Conservation (phyloP, 2,888 invertebrate species). For the Nephrotoma appendiculata region DNA sequence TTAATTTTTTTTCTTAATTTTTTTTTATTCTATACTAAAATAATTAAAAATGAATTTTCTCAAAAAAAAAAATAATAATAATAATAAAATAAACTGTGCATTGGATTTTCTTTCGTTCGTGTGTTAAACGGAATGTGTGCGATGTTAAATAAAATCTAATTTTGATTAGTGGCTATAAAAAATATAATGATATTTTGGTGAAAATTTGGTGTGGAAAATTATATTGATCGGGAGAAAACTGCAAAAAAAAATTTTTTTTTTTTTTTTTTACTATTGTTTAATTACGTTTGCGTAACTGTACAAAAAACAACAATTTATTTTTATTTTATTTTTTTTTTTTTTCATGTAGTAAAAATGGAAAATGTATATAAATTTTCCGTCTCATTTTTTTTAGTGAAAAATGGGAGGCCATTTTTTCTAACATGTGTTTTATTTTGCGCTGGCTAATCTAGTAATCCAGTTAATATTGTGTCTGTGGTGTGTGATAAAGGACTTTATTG, state of each 20-base stretch:
- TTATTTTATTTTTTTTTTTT: background rate
- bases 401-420: background rate
- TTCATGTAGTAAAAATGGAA: background rate
- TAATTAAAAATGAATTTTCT: background rate
- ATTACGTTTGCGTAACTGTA: background rate
- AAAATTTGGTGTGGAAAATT: background rate
- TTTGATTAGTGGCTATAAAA: background rate
- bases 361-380: background rate
- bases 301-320: background rate
- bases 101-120: background rate
- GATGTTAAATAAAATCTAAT: background rate
- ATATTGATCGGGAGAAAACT: background rate
- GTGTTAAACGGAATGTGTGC: background rate
- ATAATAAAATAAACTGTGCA: background rate
- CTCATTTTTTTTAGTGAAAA: background rate
- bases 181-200: background rate
- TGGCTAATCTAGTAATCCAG: background rate
- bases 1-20: background rate
- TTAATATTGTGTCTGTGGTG: background rate
- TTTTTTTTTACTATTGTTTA: background rate
- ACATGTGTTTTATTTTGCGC: background rate
- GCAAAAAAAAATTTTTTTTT: background rate
- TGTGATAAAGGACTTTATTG: background rate
- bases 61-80: background rate
- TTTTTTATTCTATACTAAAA: background rate